A percentile compares a stretch with the other conserved stretches of the same genome.
Evolutionary conservation across 2,797 vertebrate species (phyloP).

Genomic region (Pipistrellus kuhlii): DNA sequence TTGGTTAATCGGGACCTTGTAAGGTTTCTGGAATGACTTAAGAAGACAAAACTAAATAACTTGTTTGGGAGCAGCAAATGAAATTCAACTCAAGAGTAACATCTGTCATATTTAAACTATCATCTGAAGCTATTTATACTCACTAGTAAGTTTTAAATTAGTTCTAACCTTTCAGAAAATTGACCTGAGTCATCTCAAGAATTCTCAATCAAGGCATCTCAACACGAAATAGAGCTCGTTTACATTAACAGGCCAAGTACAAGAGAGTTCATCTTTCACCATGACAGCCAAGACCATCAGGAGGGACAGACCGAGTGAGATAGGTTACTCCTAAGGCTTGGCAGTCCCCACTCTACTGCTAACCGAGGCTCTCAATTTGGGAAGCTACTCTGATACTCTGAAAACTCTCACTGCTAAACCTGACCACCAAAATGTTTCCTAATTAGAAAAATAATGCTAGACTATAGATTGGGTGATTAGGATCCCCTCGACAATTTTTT

Average conservation of each 20-base stretch:
- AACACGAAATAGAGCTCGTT: constrained; percentile 62
- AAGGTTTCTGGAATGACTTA: constrained; percentile 40
- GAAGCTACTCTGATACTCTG: not conserved
- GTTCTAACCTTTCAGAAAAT: constrained; percentile 72
- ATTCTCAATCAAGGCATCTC: constrained; percentile 66
- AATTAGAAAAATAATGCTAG: not conserved
- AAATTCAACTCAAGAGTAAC: constrained; percentile 70
- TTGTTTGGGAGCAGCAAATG: constrained; percentile 64
- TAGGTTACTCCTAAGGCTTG: not conserved
- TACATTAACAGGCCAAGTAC: constrained; percentile 57
- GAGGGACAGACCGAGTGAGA: not conserved
- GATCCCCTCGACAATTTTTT: not conserved
- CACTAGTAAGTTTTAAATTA: constrained; percentile 70
- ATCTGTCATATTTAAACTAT: constrained; percentile 50
- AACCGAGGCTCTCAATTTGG: not conserved
- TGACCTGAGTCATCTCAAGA: constrained; percentile 62
- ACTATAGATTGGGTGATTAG: not conserved
- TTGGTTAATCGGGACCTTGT: constrained; percentile 48
- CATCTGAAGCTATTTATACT: constrained; percentile 67
- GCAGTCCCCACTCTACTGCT: not conserved
- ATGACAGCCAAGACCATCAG: not conserved
- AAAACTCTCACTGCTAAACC: not conserved
- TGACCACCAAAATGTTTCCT: not conserved
- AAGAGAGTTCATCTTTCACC: constrained; percentile 63
- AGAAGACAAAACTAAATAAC: constrained; percentile 51